Evolutionary conservation across 2,888 invertebrate species (phyloP).

Genomic region (Nephrotoma appendiculata): DNA sequence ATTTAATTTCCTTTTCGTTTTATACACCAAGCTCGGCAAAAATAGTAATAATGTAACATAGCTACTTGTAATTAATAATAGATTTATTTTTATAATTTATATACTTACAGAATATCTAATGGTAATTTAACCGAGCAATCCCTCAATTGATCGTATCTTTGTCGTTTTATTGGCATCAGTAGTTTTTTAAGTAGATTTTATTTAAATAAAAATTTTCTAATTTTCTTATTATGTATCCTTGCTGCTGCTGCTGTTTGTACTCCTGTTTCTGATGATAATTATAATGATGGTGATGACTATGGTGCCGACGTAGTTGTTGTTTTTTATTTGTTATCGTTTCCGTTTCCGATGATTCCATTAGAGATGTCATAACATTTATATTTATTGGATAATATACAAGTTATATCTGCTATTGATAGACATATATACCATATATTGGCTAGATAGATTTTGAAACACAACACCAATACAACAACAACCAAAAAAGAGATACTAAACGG

Average conservation of each 20-base stretch:
- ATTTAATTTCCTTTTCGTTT: not conserved
- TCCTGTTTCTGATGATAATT: not conserved
- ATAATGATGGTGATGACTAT: not conserved
- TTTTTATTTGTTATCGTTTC: not conserved
- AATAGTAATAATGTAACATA: not conserved
- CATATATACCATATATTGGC: not conserved
- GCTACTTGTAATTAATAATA: not conserved
- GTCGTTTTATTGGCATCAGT: slow-evolving; percentile 18
- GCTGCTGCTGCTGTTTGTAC: not conserved
- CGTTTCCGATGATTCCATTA: slow-evolving; percentile 2
- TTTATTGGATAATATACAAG: not conserved
- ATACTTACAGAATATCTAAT: slow-evolving; percentile 33
- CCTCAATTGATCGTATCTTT: slow-evolving; percentile 21
- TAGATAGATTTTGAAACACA: not conserved
- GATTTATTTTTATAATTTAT: not conserved
- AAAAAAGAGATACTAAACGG: not conserved
- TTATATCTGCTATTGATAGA: not conserved
- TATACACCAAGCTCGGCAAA: not conserved
- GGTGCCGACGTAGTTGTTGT: not conserved
- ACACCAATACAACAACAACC: not conserved
- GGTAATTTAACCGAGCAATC: slow-evolving; percentile 33
- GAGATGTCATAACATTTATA: not conserved
- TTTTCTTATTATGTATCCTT: not conserved
- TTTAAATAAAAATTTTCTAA: not conserved
- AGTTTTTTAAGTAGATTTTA: not conserved